Base-by-base conservation (phyloP, 2,797 vertebrate species). In the Saxicola maurus region DNA sequence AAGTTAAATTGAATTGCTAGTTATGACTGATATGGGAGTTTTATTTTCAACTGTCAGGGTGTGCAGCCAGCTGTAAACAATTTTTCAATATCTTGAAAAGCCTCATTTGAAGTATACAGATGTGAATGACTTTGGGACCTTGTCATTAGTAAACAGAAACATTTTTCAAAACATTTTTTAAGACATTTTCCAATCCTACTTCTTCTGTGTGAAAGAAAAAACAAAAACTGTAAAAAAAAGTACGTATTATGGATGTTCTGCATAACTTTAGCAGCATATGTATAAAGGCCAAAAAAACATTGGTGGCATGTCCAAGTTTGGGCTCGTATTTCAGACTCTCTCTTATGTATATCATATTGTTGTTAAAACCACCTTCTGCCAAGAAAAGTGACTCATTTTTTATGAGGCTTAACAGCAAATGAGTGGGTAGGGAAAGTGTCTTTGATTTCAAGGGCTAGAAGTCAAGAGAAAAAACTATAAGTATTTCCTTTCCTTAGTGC, bases 381-480 rank as follows among this genome's bases (percentile, higher is more conserved):
- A 91, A 87, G 90, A 94, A 97, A 90, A 90, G 35, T 55, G 3
- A 96, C 68, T 51, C 10, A 83, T 93, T 97, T 97, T 96, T 96
- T 89, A 89, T 94, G 51, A 24, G 33, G 82, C 87, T 95, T 96
- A 96, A 95, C 66, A 96, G 84, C 66, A 95, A 92, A 60, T 89
- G 65, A 92, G 86, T 51, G 53, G 66, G 73, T 94, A 52, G 76
- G 74, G 57, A 94, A 96, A 96, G 69, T 89, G 66, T 45, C 95
- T 97, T 96, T 96, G 93, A 97, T 96, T 97, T 97, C 91, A 97
- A 96, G 92, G 90, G 93, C 24, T 51, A 51, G 48, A 30, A 51
- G 17, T 27, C 48, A 49, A 17, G 27, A 49, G 48, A 28, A 49
- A 49, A 28, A 95, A 92, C 37, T 91, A 66, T 90, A 93, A 96